phyloP scores from a whole-genome alignment of 1,140 invertebrate genomes.

The Drosophila tsacasi region DNA sequence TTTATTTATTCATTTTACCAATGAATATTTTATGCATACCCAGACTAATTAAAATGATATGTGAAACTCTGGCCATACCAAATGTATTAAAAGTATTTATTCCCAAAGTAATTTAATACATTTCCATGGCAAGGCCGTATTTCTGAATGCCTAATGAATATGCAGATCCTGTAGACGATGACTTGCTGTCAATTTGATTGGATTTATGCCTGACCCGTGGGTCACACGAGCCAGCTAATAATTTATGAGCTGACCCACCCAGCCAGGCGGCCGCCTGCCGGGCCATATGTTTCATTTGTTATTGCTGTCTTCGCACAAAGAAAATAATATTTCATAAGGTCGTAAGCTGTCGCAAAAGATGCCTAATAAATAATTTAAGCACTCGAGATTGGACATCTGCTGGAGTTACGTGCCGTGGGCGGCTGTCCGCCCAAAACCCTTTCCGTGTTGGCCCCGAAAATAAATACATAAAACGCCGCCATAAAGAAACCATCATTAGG shows the following conservation, averaged over 20 bases:
- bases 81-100: constrained; percentile 1
- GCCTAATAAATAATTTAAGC: constrained; percentile 80
- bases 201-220: constrained; percentile 56
- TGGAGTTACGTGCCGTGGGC: constrained; percentile 34
- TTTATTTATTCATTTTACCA: background rate
- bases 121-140: background rate
- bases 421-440: constrained; percentile 45
- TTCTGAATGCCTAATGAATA: constrained; percentile 23
- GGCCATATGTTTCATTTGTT: constrained; percentile 47
- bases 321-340: constrained; percentile 70
- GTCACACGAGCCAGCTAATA: constrained; percentile 48
- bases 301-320: constrained; percentile 39
- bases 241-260: constrained; percentile 60
- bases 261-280: background rate
- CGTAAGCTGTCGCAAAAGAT: constrained; percentile 74
- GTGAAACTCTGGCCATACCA: background rate
- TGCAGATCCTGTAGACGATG: constrained; percentile 23
- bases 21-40: background rate
- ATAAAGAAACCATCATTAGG: constrained; percentile 55
- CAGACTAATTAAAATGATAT: background rate
- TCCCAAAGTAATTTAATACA: background rate
- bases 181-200: constrained; percentile 58
- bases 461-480: constrained; percentile 72
- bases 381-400: constrained; percentile 55
- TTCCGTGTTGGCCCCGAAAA: constrained; percentile 40